phyloP scores from a whole-genome alignment of 64 coral and sea anemone species.

The Stichodactyla mertensii region DNA sequence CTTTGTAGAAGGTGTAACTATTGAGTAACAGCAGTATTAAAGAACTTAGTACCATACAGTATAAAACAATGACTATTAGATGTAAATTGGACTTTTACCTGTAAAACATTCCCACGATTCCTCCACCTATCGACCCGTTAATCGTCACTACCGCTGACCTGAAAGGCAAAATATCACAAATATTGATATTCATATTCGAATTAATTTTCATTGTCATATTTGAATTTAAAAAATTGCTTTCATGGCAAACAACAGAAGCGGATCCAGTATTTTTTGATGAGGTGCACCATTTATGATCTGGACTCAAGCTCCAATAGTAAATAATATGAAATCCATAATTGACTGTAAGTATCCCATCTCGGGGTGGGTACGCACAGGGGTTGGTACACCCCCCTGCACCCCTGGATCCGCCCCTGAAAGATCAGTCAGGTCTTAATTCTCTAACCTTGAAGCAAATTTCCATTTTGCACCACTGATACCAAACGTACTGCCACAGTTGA shows the following conservation, averaged over 20 bases:
- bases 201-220: background rate
- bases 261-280: too few relatives aligned
- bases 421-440: background rate
- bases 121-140: conserved; percentile 52
- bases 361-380: background rate
- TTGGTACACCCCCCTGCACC: background rate
- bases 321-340: background rate
- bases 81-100: background rate
- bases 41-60: background rate
- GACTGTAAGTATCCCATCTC: too few relatives aligned
- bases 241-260: too few relatives aligned
- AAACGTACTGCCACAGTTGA: conserved; percentile 87
- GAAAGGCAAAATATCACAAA: background rate
- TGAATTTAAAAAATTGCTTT: background rate
- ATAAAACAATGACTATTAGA: background rate
- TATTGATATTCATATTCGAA: background rate
- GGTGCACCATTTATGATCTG: too few relatives aligned
- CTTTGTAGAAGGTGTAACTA: conserved; percentile 65
- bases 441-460: conserved; percentile 45
- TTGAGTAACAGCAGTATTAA: background rate
- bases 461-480: conserved; percentile 66
- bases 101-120: conserved; percentile 46
- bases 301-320: too few relatives aligned
- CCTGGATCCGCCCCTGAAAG: background rate
- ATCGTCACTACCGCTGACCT: conserved; percentile 56